These are phyloP conservation scores for Zootoca vivipara DNA, from an alignment of 2,113 vertebrate genomes.

Conservation along the genomic window DNA sequence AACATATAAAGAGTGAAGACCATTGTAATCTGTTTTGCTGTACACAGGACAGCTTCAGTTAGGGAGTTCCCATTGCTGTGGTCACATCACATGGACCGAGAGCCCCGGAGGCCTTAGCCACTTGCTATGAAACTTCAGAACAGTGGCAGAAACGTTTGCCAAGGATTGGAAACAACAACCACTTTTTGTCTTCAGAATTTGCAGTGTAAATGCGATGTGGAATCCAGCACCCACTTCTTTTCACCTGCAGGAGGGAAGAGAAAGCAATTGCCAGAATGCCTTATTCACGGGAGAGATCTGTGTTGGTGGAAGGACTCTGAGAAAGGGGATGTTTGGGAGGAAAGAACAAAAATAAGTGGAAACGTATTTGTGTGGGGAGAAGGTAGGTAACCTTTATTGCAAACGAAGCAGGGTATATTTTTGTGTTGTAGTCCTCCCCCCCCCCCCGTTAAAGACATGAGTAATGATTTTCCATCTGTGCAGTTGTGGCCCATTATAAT, in stretches of 20 bases:
- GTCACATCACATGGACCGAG: slow-evolving; percentile 45
- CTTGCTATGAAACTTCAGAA: slow-evolving; percentile 9
- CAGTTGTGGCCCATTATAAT: not conserved
- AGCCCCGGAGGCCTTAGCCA: slow-evolving; percentile 42
- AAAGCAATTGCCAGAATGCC: not conserved
- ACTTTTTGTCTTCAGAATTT: not conserved
- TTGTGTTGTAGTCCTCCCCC: not conserved
- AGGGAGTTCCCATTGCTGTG: slow-evolving; percentile 20
- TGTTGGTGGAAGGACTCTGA: not conserved
- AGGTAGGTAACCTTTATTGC: not conserved
- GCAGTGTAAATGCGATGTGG: not conserved
- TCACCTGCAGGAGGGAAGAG: not conserved
- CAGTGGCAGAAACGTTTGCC: not conserved
- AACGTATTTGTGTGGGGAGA: not conserved
- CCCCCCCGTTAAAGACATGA: slow-evolving; percentile 7
- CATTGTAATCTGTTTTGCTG: not conserved
- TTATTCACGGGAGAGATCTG: not conserved
- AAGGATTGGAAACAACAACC: not conserved
- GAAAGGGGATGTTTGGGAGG: slow-evolving; percentile 4
- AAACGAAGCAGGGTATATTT: not conserved
- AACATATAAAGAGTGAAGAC: no score
- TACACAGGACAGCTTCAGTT: slow-evolving; percentile 37
- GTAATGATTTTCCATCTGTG: slow-evolving; percentile 15
- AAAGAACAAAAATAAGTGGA: not conserved
- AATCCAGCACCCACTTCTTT: slow-evolving; percentile 3